A percentile compares a stretch with the other conserved stretches of the same genome.
Evolutionary conservation across 2,113 vertebrate species (phyloP).

Genomic region (Ameiurus melas): DNA sequence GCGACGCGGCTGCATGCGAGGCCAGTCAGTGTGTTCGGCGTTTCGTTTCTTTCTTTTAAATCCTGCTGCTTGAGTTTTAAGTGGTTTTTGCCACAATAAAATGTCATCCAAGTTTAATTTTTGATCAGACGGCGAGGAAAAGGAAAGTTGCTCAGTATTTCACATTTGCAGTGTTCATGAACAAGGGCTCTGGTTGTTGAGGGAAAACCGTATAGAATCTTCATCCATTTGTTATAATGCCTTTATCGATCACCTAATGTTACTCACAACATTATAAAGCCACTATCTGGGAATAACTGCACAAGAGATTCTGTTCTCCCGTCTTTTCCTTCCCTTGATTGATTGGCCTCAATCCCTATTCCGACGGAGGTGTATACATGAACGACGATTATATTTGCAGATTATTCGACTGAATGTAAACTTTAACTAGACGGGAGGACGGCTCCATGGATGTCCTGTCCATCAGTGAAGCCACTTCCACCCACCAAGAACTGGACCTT

Average conservation of each 20-base stretch:
- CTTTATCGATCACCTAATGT: neutral
- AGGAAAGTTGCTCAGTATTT: neutral
- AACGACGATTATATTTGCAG: no score
- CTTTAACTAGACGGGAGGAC: neutral
- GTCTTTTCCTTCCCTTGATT: neutral
- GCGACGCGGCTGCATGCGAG: neutral
- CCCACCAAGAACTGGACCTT: neutral
- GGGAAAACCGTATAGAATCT: neutral
- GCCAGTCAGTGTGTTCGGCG: neutral
- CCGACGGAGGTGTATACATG: neutral
- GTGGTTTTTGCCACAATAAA: neutral
- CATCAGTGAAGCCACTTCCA: neutral
- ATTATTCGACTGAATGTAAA: neutral
- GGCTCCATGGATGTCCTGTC: neutral
- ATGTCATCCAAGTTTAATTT: neutral
- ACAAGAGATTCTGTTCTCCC: neutral
- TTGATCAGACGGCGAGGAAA: neutral
- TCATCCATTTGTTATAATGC: neutral
- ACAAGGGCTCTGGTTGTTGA: neutral
- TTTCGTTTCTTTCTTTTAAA: neutral
- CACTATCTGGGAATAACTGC: neutral
- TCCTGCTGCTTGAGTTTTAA: neutral
- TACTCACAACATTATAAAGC: neutral
- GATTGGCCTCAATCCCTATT: neutral
- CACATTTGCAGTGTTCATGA: neutral